Evolutionary conservation across 2,888 invertebrate genomes (phyloP), one percentile per base, ranked within the genome.

Genomic region (Nymphalis polychloros): DNA sequence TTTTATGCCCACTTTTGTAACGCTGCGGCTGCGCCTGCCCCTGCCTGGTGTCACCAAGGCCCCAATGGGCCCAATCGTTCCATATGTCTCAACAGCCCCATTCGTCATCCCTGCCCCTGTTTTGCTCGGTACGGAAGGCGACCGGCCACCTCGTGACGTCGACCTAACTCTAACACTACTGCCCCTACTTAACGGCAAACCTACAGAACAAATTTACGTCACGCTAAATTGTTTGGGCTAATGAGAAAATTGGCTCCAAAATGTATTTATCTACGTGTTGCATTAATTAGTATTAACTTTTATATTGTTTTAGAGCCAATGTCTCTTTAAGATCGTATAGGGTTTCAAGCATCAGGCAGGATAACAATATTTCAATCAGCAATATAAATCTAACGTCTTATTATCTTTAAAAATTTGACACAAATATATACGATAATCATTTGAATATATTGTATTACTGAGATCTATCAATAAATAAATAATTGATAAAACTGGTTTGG

Each of bases 141-240:
- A 91, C 72, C 90, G 84, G 70, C 89, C 91, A 72, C 90, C 91
- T 77, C 91, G 86, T 73, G 93, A 89, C 72, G 93, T 84, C 73
- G 94, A 92, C 85, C 93, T 93, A 86, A 93, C 90, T 82, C 94
- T 93, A 90, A 90, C 92, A 90, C 93, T 93, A 86, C 91, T 88
- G 76, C 93, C 93, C 87, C 93, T 94, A 91, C 94, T 94, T 90
- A 94, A 94, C 92, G 94, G 93, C 88, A 94, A 94, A 88, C 94
- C 94, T 91, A 94, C 88, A 90, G 88, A 85, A 90, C 83, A 90
- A 88, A 85, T 80, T 79, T 72, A 41, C 31, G 31, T 31, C 70
- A 75, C 67, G 75, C 78, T 77, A 77, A 76, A 76, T 73, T 73
- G 41, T 73, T 75, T 63, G 65, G 48, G 69, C 70, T 68, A 73